Conservation (phyloP, 2,113 vertebrate species). For the Eulemur macaco region DNA sequence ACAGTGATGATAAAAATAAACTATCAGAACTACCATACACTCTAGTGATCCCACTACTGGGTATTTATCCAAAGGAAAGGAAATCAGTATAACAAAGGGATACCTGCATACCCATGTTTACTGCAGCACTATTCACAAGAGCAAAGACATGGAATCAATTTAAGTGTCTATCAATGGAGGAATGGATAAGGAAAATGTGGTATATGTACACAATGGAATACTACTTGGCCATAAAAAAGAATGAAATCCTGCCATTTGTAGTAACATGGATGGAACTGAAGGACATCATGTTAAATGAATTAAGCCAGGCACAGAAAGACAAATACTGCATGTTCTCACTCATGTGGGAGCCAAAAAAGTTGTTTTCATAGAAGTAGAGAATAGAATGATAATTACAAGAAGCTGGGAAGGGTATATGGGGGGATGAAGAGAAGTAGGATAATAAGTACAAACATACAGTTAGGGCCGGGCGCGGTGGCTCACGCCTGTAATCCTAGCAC, state of each 20-base stretch:
- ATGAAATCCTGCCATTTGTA: background rate
- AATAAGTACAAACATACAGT: background rate
- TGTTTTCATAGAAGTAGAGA: background rate
- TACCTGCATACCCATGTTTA: background rate
- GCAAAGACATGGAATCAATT: background rate
- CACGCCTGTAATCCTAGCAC: no score
- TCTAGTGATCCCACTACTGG: background rate
- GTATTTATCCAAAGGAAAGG: background rate
- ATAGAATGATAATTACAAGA: background rate
- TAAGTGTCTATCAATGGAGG: background rate
- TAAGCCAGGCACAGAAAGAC: background rate
- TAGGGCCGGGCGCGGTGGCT: no score
- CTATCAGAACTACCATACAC: background rate
- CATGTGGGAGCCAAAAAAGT: background rate
- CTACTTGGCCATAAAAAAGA: background rate
- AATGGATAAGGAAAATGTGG: background rate
- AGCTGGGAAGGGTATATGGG: background rate
- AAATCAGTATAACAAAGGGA: background rate
- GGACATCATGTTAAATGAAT: background rate
- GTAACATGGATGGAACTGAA: background rate
- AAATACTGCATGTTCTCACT: background rate
- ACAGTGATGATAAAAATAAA: constrained; percentile 29
- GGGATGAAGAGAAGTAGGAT: background rate
- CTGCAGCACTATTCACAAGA: background rate
- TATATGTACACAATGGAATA: background rate